phyloP scores from a whole-genome alignment of 2,797 vertebrate species.

The Chloroceryle amazona region DNA sequence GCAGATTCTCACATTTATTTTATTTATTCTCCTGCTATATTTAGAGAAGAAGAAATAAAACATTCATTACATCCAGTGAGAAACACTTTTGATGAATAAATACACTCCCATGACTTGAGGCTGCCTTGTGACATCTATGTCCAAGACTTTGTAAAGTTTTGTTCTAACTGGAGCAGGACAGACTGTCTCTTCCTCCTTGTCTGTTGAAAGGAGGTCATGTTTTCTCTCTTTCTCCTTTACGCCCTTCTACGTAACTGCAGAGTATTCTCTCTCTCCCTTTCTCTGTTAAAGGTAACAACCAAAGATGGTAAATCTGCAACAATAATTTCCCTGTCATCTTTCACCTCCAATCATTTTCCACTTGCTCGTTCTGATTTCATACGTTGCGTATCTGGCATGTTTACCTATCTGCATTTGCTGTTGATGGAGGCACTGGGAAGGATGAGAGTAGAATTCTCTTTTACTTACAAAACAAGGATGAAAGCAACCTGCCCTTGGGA shows the following conservation, averaged over 20 bases:
- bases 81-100: not conserved
- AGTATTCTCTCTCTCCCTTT: not conserved
- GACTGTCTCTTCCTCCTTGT: not conserved
- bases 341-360: not conserved
- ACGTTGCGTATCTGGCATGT: not conserved
- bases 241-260: not conserved
- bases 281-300: not conserved
- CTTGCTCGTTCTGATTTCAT: not conserved
- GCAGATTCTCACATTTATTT: not conserved
- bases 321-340: not conserved
- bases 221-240: not conserved
- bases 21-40: not conserved
- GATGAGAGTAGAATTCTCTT: not conserved
- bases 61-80: not conserved
- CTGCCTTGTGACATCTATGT: not conserved
- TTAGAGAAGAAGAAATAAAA: not conserved
- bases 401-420: not conserved
- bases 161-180: not conserved
- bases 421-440: not conserved
- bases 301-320: not conserved
- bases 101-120: not conserved
- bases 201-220: not conserved
- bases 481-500: not conserved
- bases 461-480: not conserved
- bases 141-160: not conserved